Evolutionary conservation across 2,113 vertebrate species (phyloP), one percentile per base, ranked within the genome.

Genomic region (Pelvicachromis taeniatus): DNA sequence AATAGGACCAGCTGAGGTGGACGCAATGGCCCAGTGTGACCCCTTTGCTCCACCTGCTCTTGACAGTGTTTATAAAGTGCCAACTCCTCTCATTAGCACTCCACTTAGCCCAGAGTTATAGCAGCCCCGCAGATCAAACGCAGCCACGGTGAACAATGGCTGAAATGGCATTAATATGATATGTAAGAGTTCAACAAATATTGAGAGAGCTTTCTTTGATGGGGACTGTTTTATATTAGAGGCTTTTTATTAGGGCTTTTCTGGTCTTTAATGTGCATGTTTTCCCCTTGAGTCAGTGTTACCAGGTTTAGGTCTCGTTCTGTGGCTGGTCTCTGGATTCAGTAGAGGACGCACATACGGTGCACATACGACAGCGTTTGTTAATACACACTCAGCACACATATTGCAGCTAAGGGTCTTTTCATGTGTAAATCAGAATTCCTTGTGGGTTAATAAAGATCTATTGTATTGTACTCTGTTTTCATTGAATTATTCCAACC

Each of bases 171-270:
- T 93, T 93, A 93, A 95, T 95, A 92, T 89, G 94, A 96, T 94
- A 95, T 94, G 93, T 94, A 93, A 94, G 92, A 95, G 93, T 93
- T 93, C 91, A 95, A 93, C 91, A 84, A 94, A 93, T 94, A 94
- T 95, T 89, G 84, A 82, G 81, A 87, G 83, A 78, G 85, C 89
- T 86, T 83, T 55, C 95, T 96, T 96, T 96, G 94, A 96, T 94
- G 91, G 59, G 81, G 88, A 93, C 93, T 95, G 94, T 95, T 96
- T 95, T 84, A 88, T 85, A 93, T 95, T 95, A 95, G 84, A 65
- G 82, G 45, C 40, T 78, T 95, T 95, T 96, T 96, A 96, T 93
- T 88, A 78, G 85, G 91, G 91, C 92, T 92, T 95, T 93, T 96
- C 92, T 94, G 90, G 56, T 93, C 93, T 95, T 95, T 93, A 93